phyloP scores from a whole-genome alignment of 2,888 invertebrate species.

The Drosophila seclusa region DNA sequence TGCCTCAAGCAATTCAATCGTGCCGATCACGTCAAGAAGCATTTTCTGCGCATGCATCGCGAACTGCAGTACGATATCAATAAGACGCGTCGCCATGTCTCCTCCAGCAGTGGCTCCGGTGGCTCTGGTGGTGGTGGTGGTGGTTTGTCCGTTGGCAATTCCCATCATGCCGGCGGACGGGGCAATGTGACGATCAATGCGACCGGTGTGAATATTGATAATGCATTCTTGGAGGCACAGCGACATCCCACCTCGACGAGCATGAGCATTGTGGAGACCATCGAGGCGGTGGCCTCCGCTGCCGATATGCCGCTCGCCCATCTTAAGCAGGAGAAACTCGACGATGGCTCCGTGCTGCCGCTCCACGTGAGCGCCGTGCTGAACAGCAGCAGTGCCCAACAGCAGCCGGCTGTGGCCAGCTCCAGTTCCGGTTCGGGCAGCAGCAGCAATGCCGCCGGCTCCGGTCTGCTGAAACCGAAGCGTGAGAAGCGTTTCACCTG shows the following conservation, averaged over 20 bases:
- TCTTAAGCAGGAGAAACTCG: constrained; percentile 84
- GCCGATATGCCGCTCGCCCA: constrained; percentile 82
- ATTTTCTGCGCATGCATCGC: constrained; percentile 95
- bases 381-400: constrained; percentile 61
- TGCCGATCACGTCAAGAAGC: constrained; percentile 97
- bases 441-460: constrained; percentile 45
- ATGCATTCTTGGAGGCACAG: constrained; percentile 83
- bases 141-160: constrained; percentile 82
- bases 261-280: constrained; percentile 84
- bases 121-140: constrained; percentile 16
- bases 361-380: constrained; percentile 61
- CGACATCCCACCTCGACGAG: constrained; percentile 84
- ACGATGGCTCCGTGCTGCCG: constrained; percentile 73
- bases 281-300: constrained; percentile 85
- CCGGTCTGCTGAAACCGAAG: constrained; percentile 84
- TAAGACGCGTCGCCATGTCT: constrained; percentile 88
- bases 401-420: constrained; percentile 63
- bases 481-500: constrained; percentile 92
- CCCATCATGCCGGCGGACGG: constrained; percentile 86
- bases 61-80: constrained; percentile 95
- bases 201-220: constrained; percentile 80
- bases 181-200: constrained; percentile 83
- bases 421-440: constrained; percentile 72
- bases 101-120: constrained; percentile 75
- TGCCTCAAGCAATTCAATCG: constrained; percentile 97